These are phyloP conservation scores for Sylvietta virens DNA, from an alignment of 2,113 vertebrate genomes.

Conservation along the genomic window DNA sequence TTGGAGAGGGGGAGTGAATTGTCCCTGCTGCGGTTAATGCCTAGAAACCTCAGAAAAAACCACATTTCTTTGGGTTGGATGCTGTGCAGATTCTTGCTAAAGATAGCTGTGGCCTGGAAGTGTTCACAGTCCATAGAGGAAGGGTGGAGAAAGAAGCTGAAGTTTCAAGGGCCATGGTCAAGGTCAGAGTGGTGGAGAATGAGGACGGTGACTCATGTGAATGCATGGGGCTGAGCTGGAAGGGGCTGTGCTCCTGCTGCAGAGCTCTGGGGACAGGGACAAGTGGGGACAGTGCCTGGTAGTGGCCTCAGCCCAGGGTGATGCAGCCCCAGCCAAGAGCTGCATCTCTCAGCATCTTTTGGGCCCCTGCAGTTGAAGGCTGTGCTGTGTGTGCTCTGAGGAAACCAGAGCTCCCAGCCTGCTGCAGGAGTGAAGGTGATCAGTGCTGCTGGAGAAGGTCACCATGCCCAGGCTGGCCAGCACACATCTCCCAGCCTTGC, in stretches of 20 bases:
- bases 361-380: neutral
- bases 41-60: slow-evolving; percentile 1
- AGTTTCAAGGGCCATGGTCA: neutral
- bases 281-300: neutral
- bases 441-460: neutral
- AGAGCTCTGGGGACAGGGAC: neutral
- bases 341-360: neutral
- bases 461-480: neutral
- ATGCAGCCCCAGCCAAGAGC: neutral
- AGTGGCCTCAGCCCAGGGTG: neutral
- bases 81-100: neutral
- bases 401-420: neutral
- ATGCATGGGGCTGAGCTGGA: neutral
- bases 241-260: neutral
- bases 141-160: slow-evolving; percentile 6
- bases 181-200: neutral
- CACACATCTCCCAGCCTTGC: neutral
- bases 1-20: neutral
- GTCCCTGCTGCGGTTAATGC: neutral
- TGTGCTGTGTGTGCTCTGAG: neutral
- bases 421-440: neutral
- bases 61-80: neutral
- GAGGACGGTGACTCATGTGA: neutral
- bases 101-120: slow-evolving; percentile 11
- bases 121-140: slow-evolving; percentile 9